These are phyloP conservation scores for Glaucomys volans DNA, from an alignment of 2,113 vertebrate species.

Conservation along the genomic window DNA sequence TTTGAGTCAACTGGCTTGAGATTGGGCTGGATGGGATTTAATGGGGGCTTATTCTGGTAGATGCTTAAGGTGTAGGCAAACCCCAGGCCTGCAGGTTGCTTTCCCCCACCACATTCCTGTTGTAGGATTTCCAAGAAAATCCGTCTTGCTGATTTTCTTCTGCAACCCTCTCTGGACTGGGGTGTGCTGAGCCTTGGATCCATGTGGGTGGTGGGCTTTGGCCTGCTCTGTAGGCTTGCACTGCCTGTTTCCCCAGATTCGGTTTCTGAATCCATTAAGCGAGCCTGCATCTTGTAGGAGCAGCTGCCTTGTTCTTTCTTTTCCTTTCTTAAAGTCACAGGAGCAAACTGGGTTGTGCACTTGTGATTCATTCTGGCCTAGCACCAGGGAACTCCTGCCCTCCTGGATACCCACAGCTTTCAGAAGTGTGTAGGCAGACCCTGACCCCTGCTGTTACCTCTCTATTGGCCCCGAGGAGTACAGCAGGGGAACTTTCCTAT, in stretches of 20 bases:
- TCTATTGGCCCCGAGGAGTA: not conserved
- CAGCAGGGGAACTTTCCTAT: not conserved
- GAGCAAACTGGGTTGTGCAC: not conserved
- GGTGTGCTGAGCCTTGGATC: not conserved
- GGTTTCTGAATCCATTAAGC: not conserved
- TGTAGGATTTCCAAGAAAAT: not conserved
- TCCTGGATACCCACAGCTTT: not conserved
- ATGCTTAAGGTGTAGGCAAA: not conserved
- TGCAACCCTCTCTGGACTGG: not conserved
- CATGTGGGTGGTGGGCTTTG: constrained; percentile 43
- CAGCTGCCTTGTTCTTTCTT: not conserved
- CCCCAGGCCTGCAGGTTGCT: not conserved
- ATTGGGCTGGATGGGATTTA: not conserved
- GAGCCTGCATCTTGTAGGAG: not conserved
- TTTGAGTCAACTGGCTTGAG: constrained; percentile 57
- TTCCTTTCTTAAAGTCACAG: not conserved
- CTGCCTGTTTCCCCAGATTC: not conserved
- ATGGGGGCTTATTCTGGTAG: not conserved
- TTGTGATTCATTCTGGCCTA: not conserved
- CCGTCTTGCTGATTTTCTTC: not conserved
- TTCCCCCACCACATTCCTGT: not conserved
- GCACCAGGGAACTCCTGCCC: not conserved
- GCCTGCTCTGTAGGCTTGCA: not conserved
- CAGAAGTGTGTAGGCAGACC: too few relatives aligned
- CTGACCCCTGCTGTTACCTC: not conserved